These are phyloP conservation scores for Austrofundulus limnaeus DNA, from an alignment of 2,113 vertebrate genomes.

Conservation along the genomic window DNA sequence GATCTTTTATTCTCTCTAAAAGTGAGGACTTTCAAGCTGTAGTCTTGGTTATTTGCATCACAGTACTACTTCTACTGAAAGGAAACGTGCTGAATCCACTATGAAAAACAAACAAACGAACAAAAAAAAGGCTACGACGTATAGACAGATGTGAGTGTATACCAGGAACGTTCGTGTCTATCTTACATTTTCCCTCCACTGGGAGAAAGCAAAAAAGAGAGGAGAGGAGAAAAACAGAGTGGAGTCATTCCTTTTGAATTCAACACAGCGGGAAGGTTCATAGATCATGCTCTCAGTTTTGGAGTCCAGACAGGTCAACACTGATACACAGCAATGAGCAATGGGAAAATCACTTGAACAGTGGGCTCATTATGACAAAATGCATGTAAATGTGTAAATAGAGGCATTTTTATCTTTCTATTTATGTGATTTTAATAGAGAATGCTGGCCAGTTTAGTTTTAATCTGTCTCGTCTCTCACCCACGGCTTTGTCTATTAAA, in stretches of 20 bases:
- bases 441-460: neutral
- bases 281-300: conserved; percentile 67
- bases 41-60: conserved; percentile 72
- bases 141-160: conserved; percentile 72
- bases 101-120: conserved; percentile 64
- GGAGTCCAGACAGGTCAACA: conserved; percentile 62
- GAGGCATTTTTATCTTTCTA: conserved; percentile 30
- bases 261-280: conserved; percentile 69
- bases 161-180: conserved; percentile 73
- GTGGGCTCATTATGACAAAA: conserved; percentile 63
- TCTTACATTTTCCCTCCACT: conserved; percentile 81
- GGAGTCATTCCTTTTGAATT: conserved; percentile 75
- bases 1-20: conserved; percentile 57
- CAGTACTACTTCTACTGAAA: conserved; percentile 63
- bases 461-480: conserved; percentile 36
- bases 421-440: conserved; percentile 1
- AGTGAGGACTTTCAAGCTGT: conserved; percentile 69
- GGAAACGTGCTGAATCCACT: conserved; percentile 72
- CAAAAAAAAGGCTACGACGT: conserved; percentile 68
- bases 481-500: conserved; percentile 48
- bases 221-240: conserved; percentile 71
- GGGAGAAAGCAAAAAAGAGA: conserved; percentile 76
- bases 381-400: conserved; percentile 50
- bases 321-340: conserved; percentile 61
- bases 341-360: conserved; percentile 73